These are phyloP conservation scores for Phymastichus coffea DNA, from an alignment of 1,140 invertebrate genomes.

Conservation along the genomic window DNA sequence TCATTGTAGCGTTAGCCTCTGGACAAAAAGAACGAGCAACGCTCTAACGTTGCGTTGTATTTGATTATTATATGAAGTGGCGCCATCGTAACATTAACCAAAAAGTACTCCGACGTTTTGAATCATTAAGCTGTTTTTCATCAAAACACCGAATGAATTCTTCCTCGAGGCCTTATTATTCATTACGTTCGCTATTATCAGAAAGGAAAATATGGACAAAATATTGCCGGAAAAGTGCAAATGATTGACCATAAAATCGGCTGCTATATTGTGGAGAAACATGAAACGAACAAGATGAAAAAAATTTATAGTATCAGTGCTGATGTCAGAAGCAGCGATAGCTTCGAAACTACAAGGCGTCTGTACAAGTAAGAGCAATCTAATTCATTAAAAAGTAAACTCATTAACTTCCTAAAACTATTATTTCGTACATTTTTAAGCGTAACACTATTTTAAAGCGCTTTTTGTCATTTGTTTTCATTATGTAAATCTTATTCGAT, in stretches of 20 bases:
- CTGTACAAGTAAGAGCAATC: conserved; percentile 47
- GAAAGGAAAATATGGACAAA: not conserved
- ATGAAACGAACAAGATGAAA: conserved; percentile 44
- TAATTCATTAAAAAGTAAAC: conserved; percentile 18
- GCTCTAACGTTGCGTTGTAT: too few relatives aligned
- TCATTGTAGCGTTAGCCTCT: too few relatives aligned
- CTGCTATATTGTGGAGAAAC: not conserved
- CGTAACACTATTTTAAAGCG: not conserved
- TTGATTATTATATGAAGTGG: too few relatives aligned
- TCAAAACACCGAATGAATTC: conserved; percentile 1
- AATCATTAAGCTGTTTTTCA: not conserved
- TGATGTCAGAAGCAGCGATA: conserved; percentile 47
- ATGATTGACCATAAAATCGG: conserved; percentile 18
- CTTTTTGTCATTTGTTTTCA: conserved; percentile 19
- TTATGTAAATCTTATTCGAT: not conserved
- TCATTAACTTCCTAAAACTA: conserved; percentile 13
- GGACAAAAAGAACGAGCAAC: too few relatives aligned
- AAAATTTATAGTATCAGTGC: conserved; percentile 44
- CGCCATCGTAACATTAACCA: too few relatives aligned
- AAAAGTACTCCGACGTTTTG: too few relatives aligned
- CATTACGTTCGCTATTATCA: not conserved
- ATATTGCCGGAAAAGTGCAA: conserved; percentile 5
- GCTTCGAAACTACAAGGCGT: conserved; percentile 47
- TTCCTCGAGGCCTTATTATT: not conserved
- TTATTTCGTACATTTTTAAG: not conserved